These are phyloP conservation scores for Lagocephalus sceleratus DNA, from an alignment of 2,797 vertebrate species.

Conservation along the genomic window DNA sequence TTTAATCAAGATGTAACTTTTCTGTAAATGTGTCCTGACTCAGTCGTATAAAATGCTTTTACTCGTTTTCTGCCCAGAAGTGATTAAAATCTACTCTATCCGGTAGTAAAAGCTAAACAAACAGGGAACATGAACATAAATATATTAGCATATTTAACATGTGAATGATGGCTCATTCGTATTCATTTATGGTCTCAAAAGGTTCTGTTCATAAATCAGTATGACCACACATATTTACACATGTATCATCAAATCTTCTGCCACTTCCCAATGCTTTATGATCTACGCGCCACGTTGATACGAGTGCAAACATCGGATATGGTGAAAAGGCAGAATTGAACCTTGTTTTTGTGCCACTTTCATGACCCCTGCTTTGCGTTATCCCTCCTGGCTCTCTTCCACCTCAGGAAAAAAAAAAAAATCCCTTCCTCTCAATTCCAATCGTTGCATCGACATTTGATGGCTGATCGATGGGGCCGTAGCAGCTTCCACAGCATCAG, in stretches of 20 bases:
- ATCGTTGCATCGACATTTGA: slow-evolving; percentile 46
- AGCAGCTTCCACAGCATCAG: slow-evolving; percentile 34
- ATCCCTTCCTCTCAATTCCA: slow-evolving; percentile 17
- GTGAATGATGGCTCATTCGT: slow-evolving; percentile 2
- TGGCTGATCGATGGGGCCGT: slow-evolving; percentile 44
- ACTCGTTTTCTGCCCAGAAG: slow-evolving; percentile 5
- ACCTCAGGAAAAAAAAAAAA: slow-evolving; percentile 13
- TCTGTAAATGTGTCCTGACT: too few species aligned
- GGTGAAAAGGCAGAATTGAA: slow-evolving; percentile 1
- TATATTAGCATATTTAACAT: slow-evolving; percentile 1
- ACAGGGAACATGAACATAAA: not conserved
- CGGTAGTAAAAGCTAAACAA: slow-evolving; percentile 1
- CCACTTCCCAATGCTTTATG: not conserved
- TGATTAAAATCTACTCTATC: slow-evolving; percentile 11
- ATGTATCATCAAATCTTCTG: too few species aligned
- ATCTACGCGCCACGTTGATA: slow-evolving; percentile 17
- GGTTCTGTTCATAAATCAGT: slow-evolving; percentile 1
- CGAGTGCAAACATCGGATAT: not conserved
- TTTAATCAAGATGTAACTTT: too few species aligned
- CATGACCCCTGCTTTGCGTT: slow-evolving; percentile 12
- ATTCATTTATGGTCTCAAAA: slow-evolving; percentile 4
- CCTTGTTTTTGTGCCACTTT: slow-evolving; percentile 6
- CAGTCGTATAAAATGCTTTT: too few species aligned
- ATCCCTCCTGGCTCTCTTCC: slow-evolving; percentile 28
- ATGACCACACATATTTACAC: not conserved